Evolutionary conservation across 2,113 vertebrate species (phyloP).

Genomic region (Dasypus novemcinctus): DNA sequence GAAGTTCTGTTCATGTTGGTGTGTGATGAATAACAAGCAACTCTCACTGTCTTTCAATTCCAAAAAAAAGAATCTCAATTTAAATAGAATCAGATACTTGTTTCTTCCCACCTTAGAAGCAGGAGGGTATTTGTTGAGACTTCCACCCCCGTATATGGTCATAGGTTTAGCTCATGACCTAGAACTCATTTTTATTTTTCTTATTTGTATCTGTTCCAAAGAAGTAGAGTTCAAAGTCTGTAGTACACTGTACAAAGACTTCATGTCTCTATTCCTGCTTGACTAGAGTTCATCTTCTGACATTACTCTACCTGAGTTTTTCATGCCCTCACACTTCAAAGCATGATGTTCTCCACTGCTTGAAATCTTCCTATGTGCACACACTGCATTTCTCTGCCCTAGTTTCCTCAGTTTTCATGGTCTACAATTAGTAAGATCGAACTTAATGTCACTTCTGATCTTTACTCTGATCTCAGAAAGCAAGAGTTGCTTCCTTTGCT

Average conservation of each 20-base stretch:
- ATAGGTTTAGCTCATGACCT: not conserved
- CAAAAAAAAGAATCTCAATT: not conserved
- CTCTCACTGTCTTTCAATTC: not conserved
- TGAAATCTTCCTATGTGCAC: not conserved
- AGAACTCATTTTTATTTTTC: not conserved
- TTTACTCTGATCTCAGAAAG: not conserved
- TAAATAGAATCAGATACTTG: not conserved
- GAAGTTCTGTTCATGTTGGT: not conserved
- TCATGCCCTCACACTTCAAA: not conserved
- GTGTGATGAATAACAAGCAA: not conserved
- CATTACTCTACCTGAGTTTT: not conserved
- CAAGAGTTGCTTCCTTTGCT: not conserved
- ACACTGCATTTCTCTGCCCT: not conserved
- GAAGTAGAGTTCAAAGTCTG: not conserved
- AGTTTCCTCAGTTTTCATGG: not conserved
- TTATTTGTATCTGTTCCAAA: not conserved
- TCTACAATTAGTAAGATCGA: not conserved
- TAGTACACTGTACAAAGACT: not conserved
- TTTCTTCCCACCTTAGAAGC: not conserved
- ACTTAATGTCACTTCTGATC: not conserved
- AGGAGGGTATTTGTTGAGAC: not conserved
- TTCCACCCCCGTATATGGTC: not conserved
- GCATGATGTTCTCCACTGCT: not conserved
- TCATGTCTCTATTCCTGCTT: not conserved
- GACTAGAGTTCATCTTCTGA: not conserved